Base-by-base conservation (phyloP, 2,888 invertebrate species). In the Ophioninae sp. region DNA sequence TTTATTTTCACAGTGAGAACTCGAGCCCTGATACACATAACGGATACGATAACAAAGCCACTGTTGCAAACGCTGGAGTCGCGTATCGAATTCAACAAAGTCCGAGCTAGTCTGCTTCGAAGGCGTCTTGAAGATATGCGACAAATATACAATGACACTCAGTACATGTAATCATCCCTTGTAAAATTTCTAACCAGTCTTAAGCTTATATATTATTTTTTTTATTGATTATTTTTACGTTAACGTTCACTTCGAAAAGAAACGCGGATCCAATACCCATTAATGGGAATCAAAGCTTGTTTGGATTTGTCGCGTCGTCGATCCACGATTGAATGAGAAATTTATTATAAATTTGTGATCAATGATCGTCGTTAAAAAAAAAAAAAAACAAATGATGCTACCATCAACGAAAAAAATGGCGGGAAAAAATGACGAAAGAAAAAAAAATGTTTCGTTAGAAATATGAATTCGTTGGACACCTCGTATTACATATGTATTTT, bases 21-120 rank as follows among this genome's bases (percentile, higher is more conserved):
- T 10, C 93, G 94, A 86, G 93, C 94, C n/a, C 87, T 94, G 84
- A 93, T 93, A 81, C 94, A 94, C 83, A 93, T 93, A 81, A 93
- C 92, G 7, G 93, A 93, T 76, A 91, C 92, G 21, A 90, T 93
- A 56, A 92, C 92, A 8, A 91, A 90, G 64, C 93, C 93, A 20
- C 85, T 93, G 77, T 85, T 93, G 65, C 90, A 91, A 83, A 91
- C 89, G 7, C 87, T 93, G 37, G 90, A 92, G 62, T 88, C 91
- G 61, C 91, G 92, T 80, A 86, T 92, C 86, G 85, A 86, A 67
- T 83, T 88, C 79, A 92, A 92, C 85, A 88, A 89, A 86, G 84
- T 82, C n/a, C 81, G 85, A 6, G 73, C 69, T 7, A 61, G 30
- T 10, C 50, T 68, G 44, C 85, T 86, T 41, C 85, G 82, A 10